phyloP scores from a whole-genome alignment of 1,140 invertebrate species.

The Sycobia sp. region DNA sequence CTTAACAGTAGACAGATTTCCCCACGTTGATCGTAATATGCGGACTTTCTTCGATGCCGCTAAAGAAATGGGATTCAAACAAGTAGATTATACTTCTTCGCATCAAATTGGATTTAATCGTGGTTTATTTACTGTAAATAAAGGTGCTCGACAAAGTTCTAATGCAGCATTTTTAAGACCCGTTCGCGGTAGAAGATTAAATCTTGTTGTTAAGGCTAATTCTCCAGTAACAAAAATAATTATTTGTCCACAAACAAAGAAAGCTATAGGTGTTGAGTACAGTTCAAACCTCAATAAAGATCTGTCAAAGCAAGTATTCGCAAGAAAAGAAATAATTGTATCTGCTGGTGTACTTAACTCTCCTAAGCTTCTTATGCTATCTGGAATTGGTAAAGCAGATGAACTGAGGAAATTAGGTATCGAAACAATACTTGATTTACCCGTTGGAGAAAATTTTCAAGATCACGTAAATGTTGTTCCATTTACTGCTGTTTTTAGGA shows the following conservation, averaged over 20 bases:
- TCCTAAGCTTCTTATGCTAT: conserved; percentile 60
- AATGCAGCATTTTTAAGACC: conserved; percentile 25
- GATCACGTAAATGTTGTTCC: conserved; percentile 55
- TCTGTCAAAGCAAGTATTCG: conserved; percentile 36
- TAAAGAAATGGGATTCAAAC: conserved; percentile 14
- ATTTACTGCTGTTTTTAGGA: neutral
- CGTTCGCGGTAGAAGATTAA: conserved; percentile 4
- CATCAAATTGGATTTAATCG: conserved; percentile 9
- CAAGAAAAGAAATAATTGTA: conserved; percentile 65
- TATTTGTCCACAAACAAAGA: conserved; percentile 5
- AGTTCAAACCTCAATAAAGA: neutral
- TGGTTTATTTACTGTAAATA: neutral
- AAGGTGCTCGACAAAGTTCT: conserved; percentile 7
- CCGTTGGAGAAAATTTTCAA: conserved; percentile 60
- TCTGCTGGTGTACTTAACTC: conserved; percentile 57
- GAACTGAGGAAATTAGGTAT: conserved; percentile 41
- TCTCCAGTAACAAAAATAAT: conserved; percentile 6
- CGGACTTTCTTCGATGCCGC: conserved; percentile 23
- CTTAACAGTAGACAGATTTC: conserved; percentile 30
- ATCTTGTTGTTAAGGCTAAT: conserved; percentile 10
- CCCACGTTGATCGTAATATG: neutral
- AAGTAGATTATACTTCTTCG: conserved; percentile 12
- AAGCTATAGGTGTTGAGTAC: conserved; percentile 23
- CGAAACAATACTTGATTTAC: conserved; percentile 44
- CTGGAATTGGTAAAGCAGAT: conserved; percentile 43